A percentile compares a stretch with the other conserved stretches of the same genome.
Evolutionary conservation across 2,888 invertebrate species (phyloP).

Genomic region (Athripsodes cinereus): DNA sequence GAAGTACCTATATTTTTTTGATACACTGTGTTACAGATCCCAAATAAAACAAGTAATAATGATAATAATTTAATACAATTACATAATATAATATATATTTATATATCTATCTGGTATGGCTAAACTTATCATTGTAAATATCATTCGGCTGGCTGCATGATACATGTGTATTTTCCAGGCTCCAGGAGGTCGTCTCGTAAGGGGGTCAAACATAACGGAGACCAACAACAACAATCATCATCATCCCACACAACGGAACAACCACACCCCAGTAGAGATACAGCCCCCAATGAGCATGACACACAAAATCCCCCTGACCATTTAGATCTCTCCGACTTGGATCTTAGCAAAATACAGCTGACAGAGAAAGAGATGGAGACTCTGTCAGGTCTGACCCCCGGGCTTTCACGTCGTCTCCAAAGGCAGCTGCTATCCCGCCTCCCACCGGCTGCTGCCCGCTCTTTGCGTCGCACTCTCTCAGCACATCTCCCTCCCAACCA

Average conservation of each 20-base stretch:
- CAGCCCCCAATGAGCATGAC: background rate
- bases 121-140: constrained; percentile 41
- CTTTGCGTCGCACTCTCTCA: constrained; percentile 60
- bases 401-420: constrained; percentile 64
- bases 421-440: constrained; percentile 63
- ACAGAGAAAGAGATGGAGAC: constrained; percentile 66
- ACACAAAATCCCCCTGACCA: constrained; percentile 19
- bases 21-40: background rate
- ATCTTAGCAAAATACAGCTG: constrained; percentile 61
- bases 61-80: too few relatives aligned
- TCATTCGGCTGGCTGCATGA: constrained; percentile 50
- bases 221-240: constrained; percentile 5
- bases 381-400: constrained; percentile 63
- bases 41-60: background rate
- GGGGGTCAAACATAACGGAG: constrained; percentile 10
- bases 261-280: background rate
- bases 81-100: background rate
- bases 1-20: background rate
- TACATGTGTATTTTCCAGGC: constrained; percentile 50
- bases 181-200: constrained; percentile 26
- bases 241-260: background rate
- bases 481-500: constrained; percentile 34
- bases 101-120: constrained; percentile 1
- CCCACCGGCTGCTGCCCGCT: constrained; percentile 62
- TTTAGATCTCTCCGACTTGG: constrained; percentile 57